A percentile compares a stretch with the other conserved stretches of the same genome.
Evolutionary conservation across 1,140 invertebrate species (phyloP).

Genomic region (Anadara kagoshimensis): DNA sequence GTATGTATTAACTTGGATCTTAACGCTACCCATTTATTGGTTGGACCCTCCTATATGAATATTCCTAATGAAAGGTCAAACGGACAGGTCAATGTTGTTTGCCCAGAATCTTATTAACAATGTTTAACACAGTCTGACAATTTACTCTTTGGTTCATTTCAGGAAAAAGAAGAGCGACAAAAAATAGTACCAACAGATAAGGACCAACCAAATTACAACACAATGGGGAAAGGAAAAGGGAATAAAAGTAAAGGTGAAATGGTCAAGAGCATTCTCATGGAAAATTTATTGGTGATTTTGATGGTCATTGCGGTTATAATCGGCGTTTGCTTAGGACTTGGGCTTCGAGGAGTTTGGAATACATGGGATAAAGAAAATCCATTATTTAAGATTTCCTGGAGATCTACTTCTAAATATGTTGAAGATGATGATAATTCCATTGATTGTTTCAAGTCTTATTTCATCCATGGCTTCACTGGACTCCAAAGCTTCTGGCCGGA

Average conservation of each 20-base stretch:
- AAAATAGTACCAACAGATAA: too few species aligned
- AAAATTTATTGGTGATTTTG: conserved; percentile 73
- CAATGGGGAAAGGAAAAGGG: background rate
- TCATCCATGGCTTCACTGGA: conserved; percentile 63
- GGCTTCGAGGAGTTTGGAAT: conserved; percentile 44
- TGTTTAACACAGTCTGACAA: too few species aligned
- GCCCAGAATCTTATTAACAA: too few species aligned
- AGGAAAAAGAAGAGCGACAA: too few species aligned
- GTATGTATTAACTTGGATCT: too few species aligned
- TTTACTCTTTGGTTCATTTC: too few species aligned
- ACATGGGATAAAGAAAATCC: conserved; percentile 57
- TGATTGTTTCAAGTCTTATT: conserved; percentile 74
- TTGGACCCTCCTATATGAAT: too few species aligned
- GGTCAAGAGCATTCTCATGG: conserved; percentile 30
- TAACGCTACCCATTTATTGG: too few species aligned
- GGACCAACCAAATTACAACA: too few species aligned
- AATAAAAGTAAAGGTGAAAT: background rate
- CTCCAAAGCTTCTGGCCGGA: conserved; percentile 56
- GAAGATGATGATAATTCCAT: conserved; percentile 75
- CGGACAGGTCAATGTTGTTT: too few species aligned
- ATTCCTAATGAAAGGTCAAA: too few species aligned
- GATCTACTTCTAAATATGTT: conserved; percentile 75
- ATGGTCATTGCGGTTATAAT: conserved; percentile 56
- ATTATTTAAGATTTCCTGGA: conserved; percentile 73
- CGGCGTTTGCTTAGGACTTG: conserved; percentile 52